Base-by-base conservation (phyloP, 23 tunicate genomes). In the Trididemnum miniatum region DNA sequence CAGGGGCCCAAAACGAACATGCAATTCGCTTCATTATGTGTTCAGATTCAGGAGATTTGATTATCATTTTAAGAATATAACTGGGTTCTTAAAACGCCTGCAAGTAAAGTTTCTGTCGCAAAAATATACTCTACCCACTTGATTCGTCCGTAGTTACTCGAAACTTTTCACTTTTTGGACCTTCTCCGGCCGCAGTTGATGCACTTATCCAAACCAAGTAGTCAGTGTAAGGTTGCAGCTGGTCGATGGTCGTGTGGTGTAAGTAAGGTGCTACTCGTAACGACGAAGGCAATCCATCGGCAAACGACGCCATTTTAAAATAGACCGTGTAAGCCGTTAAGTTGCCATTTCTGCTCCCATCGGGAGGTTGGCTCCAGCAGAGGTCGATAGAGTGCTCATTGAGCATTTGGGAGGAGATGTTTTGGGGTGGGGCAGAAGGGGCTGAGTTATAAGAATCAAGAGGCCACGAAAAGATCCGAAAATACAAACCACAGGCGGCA, bases 381-480 rank as follows among this genome's bases (percentile, higher is more conserved):
- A 92, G 87, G 5, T 40, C 71, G 32, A 92, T 82, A 5, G 84
- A 34, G 34, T 50, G 51, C 9, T 81, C 84, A 39, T 83, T 85
- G 71, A 83, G 50, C 33, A 86, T 36, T 5, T 39, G 60, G 28
- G 71, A 85, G 35, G 31, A 40, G 51, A 92, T 77, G 57, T 87
- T 57, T 83, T 72, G 85, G 39, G 97, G 97, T 15, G 97, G 88
- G 62, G 92, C 97, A 1, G 97, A 87, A 2, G 97, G 97, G 26
- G 52, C 97, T 91, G 89, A 9, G 27, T 20, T 20, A 23, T 5
- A 62, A 18, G 57, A 49, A 18, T 12, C 15, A 18, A 49, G 18
- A 49, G 18, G 57, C 18, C 12, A 49, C 57, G 57, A 18, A n/a
- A n/a, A n/a, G n/a, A n/a, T n/a, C n/a, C n/a, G n/a, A n/a, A n/a